Conservation (phyloP, 2,113 vertebrate genomes). For the Arizona elegans region DNA sequence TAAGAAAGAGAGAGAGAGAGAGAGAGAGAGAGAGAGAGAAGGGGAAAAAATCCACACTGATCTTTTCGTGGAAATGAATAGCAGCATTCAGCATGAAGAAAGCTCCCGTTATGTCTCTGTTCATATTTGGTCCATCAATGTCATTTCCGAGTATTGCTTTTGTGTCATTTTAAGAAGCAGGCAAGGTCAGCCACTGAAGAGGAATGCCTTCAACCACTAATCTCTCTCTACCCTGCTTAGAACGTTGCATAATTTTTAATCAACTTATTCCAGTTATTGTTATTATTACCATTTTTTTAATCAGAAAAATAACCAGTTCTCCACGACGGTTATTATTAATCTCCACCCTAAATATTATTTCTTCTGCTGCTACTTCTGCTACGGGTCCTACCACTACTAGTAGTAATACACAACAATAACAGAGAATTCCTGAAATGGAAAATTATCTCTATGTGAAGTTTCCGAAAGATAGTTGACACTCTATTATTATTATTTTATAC, state of each 20-base stretch:
- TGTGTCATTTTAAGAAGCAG: slow-evolving; percentile 64
- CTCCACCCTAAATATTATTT: neutral
- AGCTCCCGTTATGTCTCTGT: slow-evolving; percentile 66
- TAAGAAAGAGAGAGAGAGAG: neutral
- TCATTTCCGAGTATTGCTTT: slow-evolving; percentile 71
- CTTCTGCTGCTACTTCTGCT: neutral
- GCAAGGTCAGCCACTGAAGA: slow-evolving; percentile 61
- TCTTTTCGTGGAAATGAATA: slow-evolving; percentile 76
- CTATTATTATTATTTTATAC: no score
- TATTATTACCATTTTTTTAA: neutral
- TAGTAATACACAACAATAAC: neutral
- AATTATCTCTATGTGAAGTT: neutral
- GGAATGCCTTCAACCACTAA: slow-evolving; percentile 41
- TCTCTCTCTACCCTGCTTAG: neutral
- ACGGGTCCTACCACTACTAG: neutral
- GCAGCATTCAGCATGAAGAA: slow-evolving; percentile 72
- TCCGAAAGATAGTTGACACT: no score
- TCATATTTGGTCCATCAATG: slow-evolving; percentile 70
- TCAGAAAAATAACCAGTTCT: neutral
- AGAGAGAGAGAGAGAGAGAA: neutral
- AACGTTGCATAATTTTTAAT: slow-evolving; percentile 36
- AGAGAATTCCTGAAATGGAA: neutral
- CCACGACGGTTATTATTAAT: neutral
- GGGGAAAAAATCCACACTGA: slow-evolving; percentile 63
- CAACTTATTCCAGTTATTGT: neutral